Evolutionary conservation across 2,888 invertebrate species (phyloP), one percentile per base, ranked within the genome.

Genomic region (Cryptocephalus moraei): DNA sequence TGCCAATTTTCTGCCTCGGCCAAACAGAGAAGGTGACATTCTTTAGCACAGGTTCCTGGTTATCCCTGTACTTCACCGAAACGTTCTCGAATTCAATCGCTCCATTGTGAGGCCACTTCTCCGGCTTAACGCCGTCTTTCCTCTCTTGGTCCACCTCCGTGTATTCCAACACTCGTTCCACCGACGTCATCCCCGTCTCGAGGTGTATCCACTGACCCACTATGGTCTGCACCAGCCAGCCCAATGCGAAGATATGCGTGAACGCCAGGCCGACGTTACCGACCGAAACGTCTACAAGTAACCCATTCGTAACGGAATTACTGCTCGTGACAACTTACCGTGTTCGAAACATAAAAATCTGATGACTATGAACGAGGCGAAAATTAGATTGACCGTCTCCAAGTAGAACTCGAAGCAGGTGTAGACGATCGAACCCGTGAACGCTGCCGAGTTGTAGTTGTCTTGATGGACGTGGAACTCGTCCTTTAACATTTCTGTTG

Each of bases 101-200:
- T 9, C 82, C 82, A 40, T 74, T 62, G 3, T 70, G 61, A 0
- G 82, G 82, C 83, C 83, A 83, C 1, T 69, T 67, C 1, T 71
- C 62, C 0, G 40, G 12, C 8, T 22, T 12, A 31, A 4, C 41
- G 8, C 48, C 48, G 11, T 43, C 33, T 4, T 49, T 48, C 22
- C 53, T 41, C 56, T 86, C 86, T 1, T 78, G 56, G 1, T 81
- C 78, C 2, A 91, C 65, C 33, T 81, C 76, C 0, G 81, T 79
- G 63, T 92, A 94, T 62, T 92, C 91, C 8, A 88, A 56, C 11
- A 86, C 78, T 68, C 93, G 79, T 70, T 96, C 95, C 0, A 95
- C 93, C 9, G 88, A 85, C 4, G 88, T 91, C 89, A 91, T 88
- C 57, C 83, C 86, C 62, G 89, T 91, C 65, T 69, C 69, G 44